Conservation (phyloP, 2,888 invertebrate genomes). For the Anarsia innoxiella region DNA sequence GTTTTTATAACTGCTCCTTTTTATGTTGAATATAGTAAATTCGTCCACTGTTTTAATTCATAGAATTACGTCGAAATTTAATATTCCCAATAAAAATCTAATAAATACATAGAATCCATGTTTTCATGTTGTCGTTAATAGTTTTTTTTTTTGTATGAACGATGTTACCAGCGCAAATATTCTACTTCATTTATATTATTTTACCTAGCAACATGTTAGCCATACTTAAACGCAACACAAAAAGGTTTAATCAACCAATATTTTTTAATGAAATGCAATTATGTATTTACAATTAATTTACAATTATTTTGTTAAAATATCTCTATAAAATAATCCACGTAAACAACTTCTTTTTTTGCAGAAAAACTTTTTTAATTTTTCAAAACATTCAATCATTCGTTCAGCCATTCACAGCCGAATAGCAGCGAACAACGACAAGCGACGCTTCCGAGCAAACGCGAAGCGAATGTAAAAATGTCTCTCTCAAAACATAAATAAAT, state of each 20-base stretch:
- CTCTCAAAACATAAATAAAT: conserved; percentile 68
- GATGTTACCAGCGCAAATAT: neutral
- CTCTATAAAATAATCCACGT: no score
- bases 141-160: neutral
- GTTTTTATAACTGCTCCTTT: neutral
- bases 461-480: conserved; percentile 53
- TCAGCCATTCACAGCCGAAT: no score
- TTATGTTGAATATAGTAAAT: neutral
- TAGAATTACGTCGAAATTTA: neutral
- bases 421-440: conserved; percentile 29
- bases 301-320: no score
- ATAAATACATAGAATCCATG: no score
- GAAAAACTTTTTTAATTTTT: no score
- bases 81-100: neutral
- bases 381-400: no score
- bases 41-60: neutral
- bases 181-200: neutral
- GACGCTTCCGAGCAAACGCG: conserved; percentile 38
- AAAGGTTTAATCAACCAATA: no score
- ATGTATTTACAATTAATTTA: no score
- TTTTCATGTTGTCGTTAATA: neutral
- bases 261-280: no score
- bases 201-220: neutral
- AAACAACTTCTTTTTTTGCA: no score
- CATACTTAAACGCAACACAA: no score